These are phyloP conservation scores for Pomatorhinus ruficollis DNA, from an alignment of 2,113 vertebrate genomes.

Conservation along the genomic window DNA sequence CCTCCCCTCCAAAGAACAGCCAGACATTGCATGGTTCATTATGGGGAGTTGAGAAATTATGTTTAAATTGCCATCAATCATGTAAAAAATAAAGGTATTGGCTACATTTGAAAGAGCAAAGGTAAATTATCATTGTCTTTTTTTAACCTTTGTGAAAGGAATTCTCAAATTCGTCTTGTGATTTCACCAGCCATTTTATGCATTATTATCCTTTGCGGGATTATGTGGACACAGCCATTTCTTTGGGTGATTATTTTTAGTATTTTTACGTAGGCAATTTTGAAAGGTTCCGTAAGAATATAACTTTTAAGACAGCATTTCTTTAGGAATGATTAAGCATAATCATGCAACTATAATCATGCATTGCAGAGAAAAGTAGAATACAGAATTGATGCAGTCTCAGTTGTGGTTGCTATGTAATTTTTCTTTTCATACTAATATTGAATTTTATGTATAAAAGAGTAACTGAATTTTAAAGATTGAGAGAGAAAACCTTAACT, in stretches of 20 bases:
- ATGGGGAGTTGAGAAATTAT: neutral
- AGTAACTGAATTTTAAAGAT: constrained; percentile 6
- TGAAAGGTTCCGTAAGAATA: neutral
- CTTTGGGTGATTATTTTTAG: neutral
- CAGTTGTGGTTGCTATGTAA: constrained; percentile 22
- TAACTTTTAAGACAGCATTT: neutral
- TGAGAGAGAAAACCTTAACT: neutral
- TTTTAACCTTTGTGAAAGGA: neutral
- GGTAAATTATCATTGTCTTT: neutral
- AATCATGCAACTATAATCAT: constrained; percentile 6
- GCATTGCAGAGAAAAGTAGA: neutral
- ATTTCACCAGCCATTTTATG: neutral
- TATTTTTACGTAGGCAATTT: neutral
- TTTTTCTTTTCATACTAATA: constrained; percentile 52
- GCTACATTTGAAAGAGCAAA: neutral
- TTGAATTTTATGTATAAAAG: constrained; percentile 17
- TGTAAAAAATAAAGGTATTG: neutral
- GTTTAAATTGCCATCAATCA: neutral
- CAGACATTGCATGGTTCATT: neutral
- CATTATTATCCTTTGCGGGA: neutral
- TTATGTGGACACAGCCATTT: neutral
- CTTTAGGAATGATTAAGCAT: constrained; percentile 28
- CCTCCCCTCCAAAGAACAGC: neutral
- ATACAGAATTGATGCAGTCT: neutral
- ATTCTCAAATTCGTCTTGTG: neutral